Conservation (phyloP, 2,797 vertebrate species). For the Spea hammondii region DNA sequence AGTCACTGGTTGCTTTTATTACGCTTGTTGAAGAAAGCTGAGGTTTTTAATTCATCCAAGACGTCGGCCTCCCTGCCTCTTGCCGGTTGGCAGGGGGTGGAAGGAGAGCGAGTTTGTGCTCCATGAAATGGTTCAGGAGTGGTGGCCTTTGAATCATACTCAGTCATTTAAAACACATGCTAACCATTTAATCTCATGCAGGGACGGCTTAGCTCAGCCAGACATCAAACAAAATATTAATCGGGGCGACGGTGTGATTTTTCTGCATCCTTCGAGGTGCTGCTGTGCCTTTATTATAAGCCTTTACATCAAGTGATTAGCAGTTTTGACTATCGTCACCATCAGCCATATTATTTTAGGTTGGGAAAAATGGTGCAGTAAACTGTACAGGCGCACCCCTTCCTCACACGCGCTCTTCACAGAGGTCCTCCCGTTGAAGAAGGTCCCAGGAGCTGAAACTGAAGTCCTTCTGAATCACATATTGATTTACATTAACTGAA, state of each 20-base stretch:
- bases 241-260: background rate
- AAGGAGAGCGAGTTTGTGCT: background rate
- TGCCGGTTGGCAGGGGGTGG: background rate
- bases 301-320: too few species aligned
- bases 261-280: too few species aligned
- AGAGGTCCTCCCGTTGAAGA: too few species aligned
- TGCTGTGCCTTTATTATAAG: too few species aligned
- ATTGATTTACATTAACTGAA: too few species aligned
- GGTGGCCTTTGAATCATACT: background rate
- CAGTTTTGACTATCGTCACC: too few species aligned
- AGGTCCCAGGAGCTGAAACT: too few species aligned
- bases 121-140: background rate
- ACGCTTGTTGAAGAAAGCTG: conserved; percentile 5
- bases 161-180: conserved; percentile 28
- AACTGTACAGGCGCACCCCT: too few species aligned
- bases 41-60: conserved; percentile 40
- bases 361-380: too few species aligned
- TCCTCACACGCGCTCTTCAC: too few species aligned
- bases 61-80: conserved; percentile 1
- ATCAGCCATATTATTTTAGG: too few species aligned
- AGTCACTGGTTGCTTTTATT: conserved; percentile 35
- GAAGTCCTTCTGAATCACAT: too few species aligned
- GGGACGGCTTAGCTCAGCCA: conserved; percentile 8
- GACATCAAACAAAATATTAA: background rate
- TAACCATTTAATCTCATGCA: conserved; percentile 30